Evolutionary conservation across 1,140 invertebrate genomes (phyloP).

Genomic region (Heliconius hermathena): DNA sequence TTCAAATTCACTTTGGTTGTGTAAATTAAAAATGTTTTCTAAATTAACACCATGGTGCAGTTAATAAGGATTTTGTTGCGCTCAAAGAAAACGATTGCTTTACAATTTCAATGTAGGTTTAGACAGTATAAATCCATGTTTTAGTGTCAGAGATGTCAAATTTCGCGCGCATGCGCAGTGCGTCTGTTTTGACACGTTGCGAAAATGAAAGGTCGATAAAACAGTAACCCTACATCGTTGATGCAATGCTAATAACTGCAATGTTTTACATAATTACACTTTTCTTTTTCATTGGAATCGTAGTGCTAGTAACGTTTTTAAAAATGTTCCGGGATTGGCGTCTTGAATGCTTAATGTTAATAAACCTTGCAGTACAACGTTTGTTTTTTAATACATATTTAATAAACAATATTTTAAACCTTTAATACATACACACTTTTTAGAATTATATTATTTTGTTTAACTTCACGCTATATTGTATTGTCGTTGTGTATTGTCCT

Average conservation of each 20-base stretch:
- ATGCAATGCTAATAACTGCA: neutral
- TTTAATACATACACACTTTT: too few species aligned
- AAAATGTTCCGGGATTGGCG: too few species aligned
- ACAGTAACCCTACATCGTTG: conserved; percentile 37
- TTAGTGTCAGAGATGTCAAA: conserved; percentile 63
- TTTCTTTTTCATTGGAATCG: neutral
- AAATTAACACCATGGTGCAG: conserved; percentile 2
- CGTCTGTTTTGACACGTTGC: conserved; percentile 49
- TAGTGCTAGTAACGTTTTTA: too few species aligned
- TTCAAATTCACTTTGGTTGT: neutral
- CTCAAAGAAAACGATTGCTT: conserved; percentile 46
- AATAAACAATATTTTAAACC: too few species aligned
- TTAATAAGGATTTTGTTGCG: conserved; percentile 18
- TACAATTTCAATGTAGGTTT: conserved; percentile 56
- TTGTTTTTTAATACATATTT: too few species aligned
- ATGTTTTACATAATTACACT: conserved; percentile 1
- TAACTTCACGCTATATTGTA: too few species aligned
- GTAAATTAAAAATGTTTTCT: conserved; percentile 4
- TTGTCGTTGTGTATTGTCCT: too few species aligned
- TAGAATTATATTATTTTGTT: too few species aligned
- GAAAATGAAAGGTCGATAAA: conserved; percentile 64
- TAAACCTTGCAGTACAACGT: too few species aligned
- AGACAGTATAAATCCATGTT: conserved; percentile 50
- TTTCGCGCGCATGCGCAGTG: conserved; percentile 60
- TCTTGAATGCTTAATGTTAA: too few species aligned